Evolutionary conservation across 2,113 vertebrate genomes (phyloP), one percentile per base, ranked within the genome.

Genomic region (Pelusios castaneus): DNA sequence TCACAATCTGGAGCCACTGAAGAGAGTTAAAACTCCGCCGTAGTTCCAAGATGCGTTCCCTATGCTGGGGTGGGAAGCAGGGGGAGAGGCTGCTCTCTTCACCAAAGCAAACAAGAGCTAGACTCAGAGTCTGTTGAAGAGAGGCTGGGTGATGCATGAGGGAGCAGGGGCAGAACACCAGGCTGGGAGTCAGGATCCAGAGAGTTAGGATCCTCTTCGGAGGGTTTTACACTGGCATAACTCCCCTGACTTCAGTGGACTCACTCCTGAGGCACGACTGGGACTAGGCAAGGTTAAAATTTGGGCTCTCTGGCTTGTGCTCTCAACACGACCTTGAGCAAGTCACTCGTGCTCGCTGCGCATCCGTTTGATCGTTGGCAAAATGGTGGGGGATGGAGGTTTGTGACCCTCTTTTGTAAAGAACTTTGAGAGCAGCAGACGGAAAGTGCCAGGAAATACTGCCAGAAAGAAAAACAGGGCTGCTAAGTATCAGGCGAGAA

Each of bases 1-100:
- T 94, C 8, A 85, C 97, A 97, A 96, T 96, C 97, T 97, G 97
- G 97, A 97, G 97, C 89, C 84, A 73, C 91, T 77, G 96, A 96
- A 95, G 96, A 84, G 92, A 93, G 29, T 9, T 24, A 92, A 97
- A 94, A 91, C 87, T 95, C 97, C 86, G 8, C 89, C 43, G 94
- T 73, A 80, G 95, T 76, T 60, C 88, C 87, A 92, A 84, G 95
- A 89, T 75, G 95, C 6, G 80, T 55, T 67, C 96, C 93, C 95
- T 1, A 56, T 27, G 22, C 49, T 3, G 11, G 41, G 79, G 80
- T 13, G 29, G 52, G 55, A 43, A 8, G 21, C 19, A 38, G 47
- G 90, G 8, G 29, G 2, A 70, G 41, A 17, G 80, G 84, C 90
- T n/a, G 25, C 73, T 84, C 76, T 47, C 85, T 78, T 47, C 13